Evolutionary conservation across 2,797 vertebrate genomes (phyloP), one percentile per base, ranked within the genome.

Genomic region (Sparidentex hasta): DNA sequence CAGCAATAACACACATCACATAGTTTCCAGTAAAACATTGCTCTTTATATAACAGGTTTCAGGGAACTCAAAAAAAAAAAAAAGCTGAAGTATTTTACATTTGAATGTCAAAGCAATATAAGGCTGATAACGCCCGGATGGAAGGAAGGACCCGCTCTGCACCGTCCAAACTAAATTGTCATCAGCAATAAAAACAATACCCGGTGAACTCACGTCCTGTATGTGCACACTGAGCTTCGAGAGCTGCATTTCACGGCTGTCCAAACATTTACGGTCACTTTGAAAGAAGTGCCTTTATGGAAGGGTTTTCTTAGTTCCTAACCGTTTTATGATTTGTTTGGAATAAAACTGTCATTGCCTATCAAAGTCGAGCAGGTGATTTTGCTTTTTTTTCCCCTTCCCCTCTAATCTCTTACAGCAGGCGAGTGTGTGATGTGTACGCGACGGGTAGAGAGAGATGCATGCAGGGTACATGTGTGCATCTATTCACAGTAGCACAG

Each of bases 201-300:
- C 83, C 75, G 86, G 81, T 86, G 51, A 86, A 76, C 80, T 75
- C 75, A 87, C 67, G 55, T 85, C 84, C 67, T 85, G 68, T 80
- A 71, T 83, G 64, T 88, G 84, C 86, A 91, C 87, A 81, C 85
- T 87, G 84, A 85, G 82, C 75, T 80, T 87, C 38, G 71, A 84
- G 6, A 81, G 75, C 87, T 88, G 85, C 83, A 81, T 91, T 86
- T 90, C 84, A 92, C 80, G 46, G 80, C 84, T 89, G 84, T 90
- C 73, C 74, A 86, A 83, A 87, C 74, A 80, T 90, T 82, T 90
- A 88, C 74, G 86, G 90, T 87, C 93, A 94, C 92, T 93, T 94
- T 94, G 87, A 90, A 92, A 93, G 87, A 94, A 94, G 94, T 95
- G 95, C 93, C 94, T 95, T 95, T 94, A 79, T 82, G 71, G 84